Evolutionary conservation across 1,140 invertebrate genomes (phyloP).

Genomic region (Myzus persicae): DNA sequence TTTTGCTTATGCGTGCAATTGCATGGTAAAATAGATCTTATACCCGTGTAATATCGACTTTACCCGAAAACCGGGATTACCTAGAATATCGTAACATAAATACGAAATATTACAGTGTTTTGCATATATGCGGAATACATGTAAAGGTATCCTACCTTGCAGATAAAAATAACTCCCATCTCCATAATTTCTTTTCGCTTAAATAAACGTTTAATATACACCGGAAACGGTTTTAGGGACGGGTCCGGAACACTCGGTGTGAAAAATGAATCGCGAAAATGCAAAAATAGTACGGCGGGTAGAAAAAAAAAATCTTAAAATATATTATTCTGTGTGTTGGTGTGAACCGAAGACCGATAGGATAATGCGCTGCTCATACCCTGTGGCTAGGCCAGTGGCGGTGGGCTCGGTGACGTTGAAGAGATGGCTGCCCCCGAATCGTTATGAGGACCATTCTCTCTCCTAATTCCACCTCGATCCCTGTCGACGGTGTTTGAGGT

Average conservation of each 20-base stretch:
- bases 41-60: background rate
- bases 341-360: no score
- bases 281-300: background rate
- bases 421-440: no score
- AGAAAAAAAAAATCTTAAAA: background rate
- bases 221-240: background rate
- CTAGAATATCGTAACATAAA: background rate
- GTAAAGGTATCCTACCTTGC: background rate
- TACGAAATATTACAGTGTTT: background rate
- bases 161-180: background rate
- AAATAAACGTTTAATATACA: background rate
- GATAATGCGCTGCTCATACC: no score
- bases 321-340: background rate
- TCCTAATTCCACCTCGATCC: no score
- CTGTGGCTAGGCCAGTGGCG: no score
- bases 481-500: no score
- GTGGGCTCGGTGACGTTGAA: no score
- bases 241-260: background rate
- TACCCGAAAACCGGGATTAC: background rate
- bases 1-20: no score
- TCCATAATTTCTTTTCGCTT: background rate
- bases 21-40: background rate
- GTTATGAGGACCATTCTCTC: no score
- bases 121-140: background rate
- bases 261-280: background rate